Evolutionary conservation across 2,113 vertebrate genomes (phyloP), one percentile per base, ranked within the genome.

Genomic region (Gulo gulo): DNA sequence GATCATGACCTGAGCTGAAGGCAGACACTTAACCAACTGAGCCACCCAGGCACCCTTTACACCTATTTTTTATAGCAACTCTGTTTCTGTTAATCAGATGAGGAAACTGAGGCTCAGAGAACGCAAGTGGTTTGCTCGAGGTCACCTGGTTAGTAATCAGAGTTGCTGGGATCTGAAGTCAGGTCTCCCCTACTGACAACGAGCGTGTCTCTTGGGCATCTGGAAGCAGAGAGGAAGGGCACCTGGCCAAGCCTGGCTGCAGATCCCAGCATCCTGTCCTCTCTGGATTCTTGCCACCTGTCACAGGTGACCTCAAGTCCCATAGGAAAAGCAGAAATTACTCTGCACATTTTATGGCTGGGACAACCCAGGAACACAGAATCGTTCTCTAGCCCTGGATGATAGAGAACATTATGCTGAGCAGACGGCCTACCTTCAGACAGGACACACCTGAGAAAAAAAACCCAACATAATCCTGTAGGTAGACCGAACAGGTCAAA

Each of bases 201-300:
- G 42, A 83, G 11, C 0, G 7, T 80, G 59, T 45, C n/a, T 76
- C 45, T 36, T 57, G 26, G 67, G 82, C 57, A 14, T 82, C 47
- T 87, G 42, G 92, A 86, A 71, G 61, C n/a, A 80, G 79, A 88
- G 71, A 78, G 88, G 85, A 76, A 88, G 74, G 89, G 76, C 21
- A 0, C 3, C 18, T 31, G 79, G 86, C 73, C 57, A 89, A 65
- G 57, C 76, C n/a, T 76, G 82, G 79, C 52, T 95, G 61, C 21
- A 13, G 26, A 21, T 57, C n/a, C 69, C 81, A 92, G 69, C 3
- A 4, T 63, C 79, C 67, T 84, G 83, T 5, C 67, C 31, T 81
- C 52, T 91, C 71, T 94, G 95, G 73, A 83, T 63, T 42, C 45
- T 78, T 39, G 55, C 83, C 82, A 76, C 42, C n/a, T 67, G 36